Conservation (phyloP, 1,140 invertebrate species). For the Neodiprion lecontei region DNA sequence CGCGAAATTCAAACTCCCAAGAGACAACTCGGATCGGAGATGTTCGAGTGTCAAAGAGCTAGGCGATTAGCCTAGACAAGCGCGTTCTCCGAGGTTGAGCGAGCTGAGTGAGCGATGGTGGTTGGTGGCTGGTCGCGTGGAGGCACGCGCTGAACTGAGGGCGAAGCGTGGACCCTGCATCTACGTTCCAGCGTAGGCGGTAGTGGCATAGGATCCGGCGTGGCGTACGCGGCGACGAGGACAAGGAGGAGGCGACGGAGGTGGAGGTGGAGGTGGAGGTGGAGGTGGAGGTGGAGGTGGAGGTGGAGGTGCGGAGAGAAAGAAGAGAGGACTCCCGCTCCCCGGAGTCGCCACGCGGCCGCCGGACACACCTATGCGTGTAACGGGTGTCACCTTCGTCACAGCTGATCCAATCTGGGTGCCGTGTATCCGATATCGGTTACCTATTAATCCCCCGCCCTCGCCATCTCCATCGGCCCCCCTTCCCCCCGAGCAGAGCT, state of each 20-base stretch:
- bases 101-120: conserved; percentile 47
- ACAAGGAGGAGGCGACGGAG: conserved; percentile 25
- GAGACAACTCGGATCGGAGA: too few species aligned
- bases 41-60: too few species aligned
- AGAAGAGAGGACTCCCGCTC: not conserved
- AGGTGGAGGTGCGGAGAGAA: conserved; percentile 14
- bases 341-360: not conserved
- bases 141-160: conserved; percentile 62
- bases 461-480: too few species aligned
- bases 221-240: conserved; percentile 27
- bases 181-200: conserved; percentile 59
- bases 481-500: not conserved
- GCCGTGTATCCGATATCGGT: not conserved
- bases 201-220: conserved; percentile 45
- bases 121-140: conserved; percentile 61
- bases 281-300: conserved; percentile 19
- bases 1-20: too few species aligned
- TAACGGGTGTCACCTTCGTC: conserved; percentile 6
- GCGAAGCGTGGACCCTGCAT: conserved; percentile 61
- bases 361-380: not conserved
- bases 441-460: not conserved
- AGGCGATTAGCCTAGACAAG: not conserved
- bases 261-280: conserved; percentile 20
- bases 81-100: conserved; percentile 2
- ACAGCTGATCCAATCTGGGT: not conserved